These are phyloP conservation scores for Cheilosia soror DNA, from an alignment of 2,888 invertebrate genomes.

Conservation along the genomic window DNA sequence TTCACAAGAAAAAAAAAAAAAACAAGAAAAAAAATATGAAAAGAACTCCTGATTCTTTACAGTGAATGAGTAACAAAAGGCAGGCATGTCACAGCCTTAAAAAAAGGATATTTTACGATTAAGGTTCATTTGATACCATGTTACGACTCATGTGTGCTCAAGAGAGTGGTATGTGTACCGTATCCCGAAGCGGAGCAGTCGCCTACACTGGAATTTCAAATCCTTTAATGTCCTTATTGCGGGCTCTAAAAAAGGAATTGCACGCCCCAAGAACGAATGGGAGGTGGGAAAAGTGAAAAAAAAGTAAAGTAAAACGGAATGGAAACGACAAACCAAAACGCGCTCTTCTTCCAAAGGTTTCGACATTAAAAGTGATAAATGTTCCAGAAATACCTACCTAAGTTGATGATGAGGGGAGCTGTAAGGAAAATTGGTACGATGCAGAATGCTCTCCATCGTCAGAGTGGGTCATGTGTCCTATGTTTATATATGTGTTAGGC, in stretches of 20 bases:
- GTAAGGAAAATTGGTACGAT: conserved; percentile 11
- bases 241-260: conserved; percentile 54
- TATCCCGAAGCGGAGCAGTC: conserved; percentile 43
- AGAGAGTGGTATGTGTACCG: conserved; percentile 29
- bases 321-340: conserved; percentile 53
- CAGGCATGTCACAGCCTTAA: conserved; percentile 61
- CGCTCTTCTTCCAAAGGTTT: conserved; percentile 66
- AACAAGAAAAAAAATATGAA: conserved; percentile 35
- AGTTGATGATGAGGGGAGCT: conserved; percentile 2
- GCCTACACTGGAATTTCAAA: conserved; percentile 61
- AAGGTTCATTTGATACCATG: conserved; percentile 66
- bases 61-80: conserved; percentile 68
- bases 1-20: conserved; percentile 25
- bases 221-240: conserved; percentile 67
- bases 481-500: conserved; percentile 41
- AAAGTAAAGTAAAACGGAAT: conserved; percentile 44
- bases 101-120: conserved; percentile 65
- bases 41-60: conserved; percentile 65
- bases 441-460: conserved; percentile 9
- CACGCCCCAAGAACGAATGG: conserved; percentile 50
- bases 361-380: conserved; percentile 75
- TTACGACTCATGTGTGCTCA: conserved; percentile 53
- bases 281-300: conserved; percentile 10
- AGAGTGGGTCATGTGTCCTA: conserved; percentile 52
- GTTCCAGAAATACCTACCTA: conserved; percentile 62